These are phyloP conservation scores for Pseudachorutes palmiensis DNA, from an alignment of 1,140 invertebrate genomes.

Conservation along the genomic window DNA sequence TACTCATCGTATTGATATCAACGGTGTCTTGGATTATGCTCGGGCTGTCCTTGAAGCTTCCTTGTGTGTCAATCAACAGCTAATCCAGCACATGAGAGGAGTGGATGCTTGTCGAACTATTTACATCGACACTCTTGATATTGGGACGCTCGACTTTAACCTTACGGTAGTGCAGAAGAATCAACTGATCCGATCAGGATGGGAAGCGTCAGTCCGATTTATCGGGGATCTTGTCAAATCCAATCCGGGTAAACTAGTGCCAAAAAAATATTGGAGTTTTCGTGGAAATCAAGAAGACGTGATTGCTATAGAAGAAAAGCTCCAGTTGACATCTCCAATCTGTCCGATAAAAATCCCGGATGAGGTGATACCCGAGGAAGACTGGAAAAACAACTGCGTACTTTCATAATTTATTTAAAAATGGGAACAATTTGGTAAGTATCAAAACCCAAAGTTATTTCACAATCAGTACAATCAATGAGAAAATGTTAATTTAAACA, in stretches of 20 bases:
- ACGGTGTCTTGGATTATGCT: not conserved
- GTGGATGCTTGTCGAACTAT: not conserved
- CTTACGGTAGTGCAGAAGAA: conserved; percentile 10
- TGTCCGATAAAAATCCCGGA: too few species aligned
- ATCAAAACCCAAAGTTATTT: too few species aligned
- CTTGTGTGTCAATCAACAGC: not conserved
- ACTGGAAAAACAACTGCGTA: too few species aligned
- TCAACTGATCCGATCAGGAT: conserved; percentile 1
- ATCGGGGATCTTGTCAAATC: not conserved
- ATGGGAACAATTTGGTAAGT: too few species aligned
- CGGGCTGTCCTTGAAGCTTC: not conserved
- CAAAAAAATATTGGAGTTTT: not conserved
- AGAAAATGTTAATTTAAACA: too few species aligned
- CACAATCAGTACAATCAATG: too few species aligned
- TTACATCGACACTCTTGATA: conserved; percentile 7
- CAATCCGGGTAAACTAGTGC: not conserved
- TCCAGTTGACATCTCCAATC: too few species aligned
- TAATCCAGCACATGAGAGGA: conserved; percentile 3
- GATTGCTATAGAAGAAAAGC: too few species aligned
- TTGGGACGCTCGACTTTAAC: not conserved
- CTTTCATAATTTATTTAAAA: too few species aligned
- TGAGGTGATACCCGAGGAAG: too few species aligned
- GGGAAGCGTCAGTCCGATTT: not conserved
- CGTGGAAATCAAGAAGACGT: too few species aligned
- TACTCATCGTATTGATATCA: conserved; percentile 1